Base-by-base conservation (phyloP, 2,888 invertebrate genomes). In the Latrodectus hesperus region DNA sequence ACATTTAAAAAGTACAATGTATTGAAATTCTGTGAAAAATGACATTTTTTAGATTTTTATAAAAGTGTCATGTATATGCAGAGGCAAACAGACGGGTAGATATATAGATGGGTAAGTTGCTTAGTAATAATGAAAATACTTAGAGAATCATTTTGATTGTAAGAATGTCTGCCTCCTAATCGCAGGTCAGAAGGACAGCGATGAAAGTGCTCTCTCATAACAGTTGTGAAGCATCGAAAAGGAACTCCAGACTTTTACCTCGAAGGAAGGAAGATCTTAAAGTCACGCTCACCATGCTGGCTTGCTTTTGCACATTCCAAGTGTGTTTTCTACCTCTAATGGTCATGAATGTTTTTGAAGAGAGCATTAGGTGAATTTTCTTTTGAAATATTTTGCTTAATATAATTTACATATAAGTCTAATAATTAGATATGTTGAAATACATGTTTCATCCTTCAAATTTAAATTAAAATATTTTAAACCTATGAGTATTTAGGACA, bases 291-390 rank as follows among this genome's bases (percentile, higher is more conserved):
- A 94, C 97, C 91, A 97, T 97, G 97, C 93, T 96, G 89, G 95
- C 95, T 72, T 97, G 98, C 91, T 97, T 98, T 93, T 93, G 96
- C 51, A 96, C 96, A 91, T 98, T 97, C 93, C 93, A 97, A 3
- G 93, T 96, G 72, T 97, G 96, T 91, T 98, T 97, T 93, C 94
- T 97, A 90, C 97, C 97, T 0, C 93, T 97, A 79, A 96, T 97
- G 95, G 93, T 97, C 90, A 96, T 96, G 91, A 97, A 97, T 92
- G 96, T 97, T 8, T 94, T 96, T 38, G 89, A 85, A 55, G 84
- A 82, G 26, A 78, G 84, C 17, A 85, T 89, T 55, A 82, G 81
- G 89, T 89, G 65, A 55, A 73, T n/a, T 70, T 64, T 22, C n/a
- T n/a, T n/a, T 22, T 22, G 0, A 22, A 22, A 1, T 12, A 55